These are phyloP conservation scores for Chlorospingus flavigularis DNA, from an alignment of 2,797 vertebrate genomes.

Conservation along the genomic window DNA sequence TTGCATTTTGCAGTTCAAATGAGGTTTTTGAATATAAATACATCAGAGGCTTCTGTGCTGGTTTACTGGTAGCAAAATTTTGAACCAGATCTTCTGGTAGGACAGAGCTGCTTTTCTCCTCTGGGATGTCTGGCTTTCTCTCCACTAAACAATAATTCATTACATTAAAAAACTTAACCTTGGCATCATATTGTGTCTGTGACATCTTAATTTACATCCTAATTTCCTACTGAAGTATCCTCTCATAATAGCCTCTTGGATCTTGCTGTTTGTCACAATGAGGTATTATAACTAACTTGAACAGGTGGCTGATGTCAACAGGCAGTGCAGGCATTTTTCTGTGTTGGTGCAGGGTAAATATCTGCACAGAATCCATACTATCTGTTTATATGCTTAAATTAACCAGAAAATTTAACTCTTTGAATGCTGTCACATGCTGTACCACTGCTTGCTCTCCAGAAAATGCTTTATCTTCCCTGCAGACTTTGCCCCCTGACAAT, in stretches of 20 bases:
- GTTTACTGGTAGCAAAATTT: background rate
- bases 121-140: background rate
- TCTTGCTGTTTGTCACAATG: slow-evolving; percentile 22
- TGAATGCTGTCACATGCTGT: background rate
- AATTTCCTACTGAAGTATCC: slow-evolving; percentile 15
- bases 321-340: background rate
- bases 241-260: slow-evolving; percentile 6
- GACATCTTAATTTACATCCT: slow-evolving; percentile 42
- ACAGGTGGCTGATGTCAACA: background rate
- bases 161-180: slow-evolving; percentile 40
- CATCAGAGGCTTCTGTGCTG: background rate
- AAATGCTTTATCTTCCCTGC: background rate
- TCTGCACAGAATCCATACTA: background rate
- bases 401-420: background rate
- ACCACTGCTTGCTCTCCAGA: background rate
- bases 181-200: background rate
- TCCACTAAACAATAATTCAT: slow-evolving; percentile 5
- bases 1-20: background rate
- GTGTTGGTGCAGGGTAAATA: background rate
- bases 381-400: background rate
- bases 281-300: background rate
- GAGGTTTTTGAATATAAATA: background rate
- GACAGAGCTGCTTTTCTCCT: background rate
- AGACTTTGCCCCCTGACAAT: background rate
- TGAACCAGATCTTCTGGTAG: background rate